Base-by-base conservation (phyloP, 2,113 vertebrate species). In the Chlamydotis undulata region DNA sequence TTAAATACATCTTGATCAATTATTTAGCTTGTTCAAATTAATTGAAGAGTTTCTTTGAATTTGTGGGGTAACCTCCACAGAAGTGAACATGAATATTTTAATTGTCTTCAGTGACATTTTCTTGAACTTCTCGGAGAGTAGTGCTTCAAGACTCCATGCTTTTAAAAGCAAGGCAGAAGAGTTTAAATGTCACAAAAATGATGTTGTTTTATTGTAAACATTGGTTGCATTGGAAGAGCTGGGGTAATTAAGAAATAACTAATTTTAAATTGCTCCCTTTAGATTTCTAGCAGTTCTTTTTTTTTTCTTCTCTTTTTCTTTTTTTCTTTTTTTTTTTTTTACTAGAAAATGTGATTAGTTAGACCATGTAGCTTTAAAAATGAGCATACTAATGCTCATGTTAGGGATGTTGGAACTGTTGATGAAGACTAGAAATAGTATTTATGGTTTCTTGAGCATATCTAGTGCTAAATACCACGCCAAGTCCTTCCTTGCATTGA, bases 331-430 rank as follows among this genome's bases (percentile, higher is more conserved):
- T 33, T 15, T 33, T 15, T 24, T 60, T 24, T 65, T 61, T 25
- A 55, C 17, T 71, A 67, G 37, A 67, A 87, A 81, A 69, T 17
- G 6, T n/a, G 22, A 21, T 35, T 26, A 74, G 24, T 50, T n/a
- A 68, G 53, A 56, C 25, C 11, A 14, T 2, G 2, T 31, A 37
- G 22, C 22, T 68, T 89, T 28, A 74, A 83, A 88, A 37, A 18
- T 1, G 1, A 76, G 31, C 13, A 55, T 10, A 33, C 19, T 5
- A 26, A 1, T 18, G 3, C 74, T 94, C 3, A 1, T 49, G 8
- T 53, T 57, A n/a, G 53, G 24, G 50, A 19, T 16, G 1, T 0
- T 37, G 10, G 24, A 94, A 64, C 35, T 52, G 23, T 50, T 92
- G 35, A 31, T 4, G 2, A 93, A 87, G 45, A 28, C 33, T 53